Evolutionary conservation across 2,797 vertebrate species (phyloP).

Genomic region (Propithecus perrieri): DNA sequence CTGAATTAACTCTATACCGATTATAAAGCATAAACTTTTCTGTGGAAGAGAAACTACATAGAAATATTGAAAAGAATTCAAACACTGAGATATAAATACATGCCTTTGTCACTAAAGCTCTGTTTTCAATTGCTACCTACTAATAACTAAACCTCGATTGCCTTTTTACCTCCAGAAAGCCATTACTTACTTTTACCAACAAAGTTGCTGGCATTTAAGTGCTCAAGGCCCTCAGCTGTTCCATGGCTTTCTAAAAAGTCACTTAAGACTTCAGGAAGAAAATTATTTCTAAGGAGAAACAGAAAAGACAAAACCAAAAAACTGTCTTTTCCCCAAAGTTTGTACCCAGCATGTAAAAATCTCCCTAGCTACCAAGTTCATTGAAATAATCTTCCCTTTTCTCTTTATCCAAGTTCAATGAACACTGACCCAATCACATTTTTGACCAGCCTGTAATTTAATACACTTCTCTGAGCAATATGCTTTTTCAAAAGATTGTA

Average conservation of each 20-base stretch:
- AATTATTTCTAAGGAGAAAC: not conserved
- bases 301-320: not conserved
- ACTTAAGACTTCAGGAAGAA: not conserved
- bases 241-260: not conserved
- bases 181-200: not conserved
- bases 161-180: conserved; percentile 8
- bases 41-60: not conserved
- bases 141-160: conserved; percentile 4
- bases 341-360: not conserved
- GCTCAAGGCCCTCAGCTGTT: not conserved
- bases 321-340: not conserved
- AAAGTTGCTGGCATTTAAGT: not conserved
- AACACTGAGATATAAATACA: not conserved
- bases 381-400: not conserved
- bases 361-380: not conserved
- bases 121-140: not conserved
- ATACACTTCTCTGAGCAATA: not conserved
- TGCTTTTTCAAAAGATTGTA: not conserved
- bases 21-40: not conserved
- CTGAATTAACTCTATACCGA: not conserved
- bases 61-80: conserved; percentile 11
- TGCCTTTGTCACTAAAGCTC: not conserved
- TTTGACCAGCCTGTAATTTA: not conserved
- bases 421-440: not conserved
- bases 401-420: not conserved